Evolutionary conservation across 2,797 vertebrate species (phyloP), one percentile per base, ranked within the genome.

Genomic region (Thamnophis elegans): DNA sequence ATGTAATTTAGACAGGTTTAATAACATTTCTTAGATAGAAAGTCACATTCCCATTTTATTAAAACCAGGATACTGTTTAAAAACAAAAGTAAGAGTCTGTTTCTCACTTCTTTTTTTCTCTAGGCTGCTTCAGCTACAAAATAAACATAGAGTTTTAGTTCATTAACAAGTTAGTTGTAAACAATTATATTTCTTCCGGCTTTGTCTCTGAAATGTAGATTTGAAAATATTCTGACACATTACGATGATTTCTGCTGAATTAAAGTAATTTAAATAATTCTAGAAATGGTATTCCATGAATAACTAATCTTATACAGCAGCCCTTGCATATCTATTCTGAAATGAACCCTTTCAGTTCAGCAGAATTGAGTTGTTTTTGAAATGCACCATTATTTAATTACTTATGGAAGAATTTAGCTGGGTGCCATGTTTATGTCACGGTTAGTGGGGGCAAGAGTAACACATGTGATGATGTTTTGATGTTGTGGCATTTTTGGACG

Each of bases 31-130:
- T 56, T 68, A 32, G 65, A 53, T 56, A 36, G 65, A 90, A 93
- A 93, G 92, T 94, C 42, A 55, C 5, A 0, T 25, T 36, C 7
- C 2, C 85, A 8, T 65, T 90, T 25, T 6, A 25, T 25, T 88
- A 94, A 78, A 51, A 92, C 9, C 7, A 54, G 26, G 68, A 95
- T 55, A 89, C 93, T 92, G 86, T 59, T 36, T 1, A 32, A 91
- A 88, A 54, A 92, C 59, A 51, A 92, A 22, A 12, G 85, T 86
- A 88, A 86, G 59, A 47, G 42, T 26, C 4, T 11, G 0, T 16
- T 14, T 90, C 51, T 91, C 32, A 1, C 68, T 90, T 93, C 58
- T 2, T 28, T 51, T 42, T 87, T 87, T 78, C 2, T 1, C 68
- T 88, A 4, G 3, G 2, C 0, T 0, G 1, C 73, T 88, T 62